Evolutionary conservation across 2,797 vertebrate species (phyloP).

Genomic region (Cryptoprocta ferox): DNA sequence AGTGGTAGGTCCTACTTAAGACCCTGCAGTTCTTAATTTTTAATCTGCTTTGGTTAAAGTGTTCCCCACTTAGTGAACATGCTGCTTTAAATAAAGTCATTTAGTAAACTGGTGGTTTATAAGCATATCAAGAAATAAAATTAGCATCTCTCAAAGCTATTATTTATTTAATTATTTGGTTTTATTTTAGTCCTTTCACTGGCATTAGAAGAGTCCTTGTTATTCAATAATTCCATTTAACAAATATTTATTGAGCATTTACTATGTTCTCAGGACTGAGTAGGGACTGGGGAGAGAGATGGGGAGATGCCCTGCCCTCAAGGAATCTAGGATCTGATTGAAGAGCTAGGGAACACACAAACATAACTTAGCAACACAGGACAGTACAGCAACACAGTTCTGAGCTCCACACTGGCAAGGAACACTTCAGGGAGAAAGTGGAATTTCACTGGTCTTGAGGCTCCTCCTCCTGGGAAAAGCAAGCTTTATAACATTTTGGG

Average conservation of each 20-base stretch:
- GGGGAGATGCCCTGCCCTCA: neutral
- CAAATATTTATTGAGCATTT: conserved; percentile 40
- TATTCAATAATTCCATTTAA: conserved; percentile 28
- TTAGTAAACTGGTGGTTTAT: neutral
- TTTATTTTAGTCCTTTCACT: neutral
- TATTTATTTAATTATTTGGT: neutral
- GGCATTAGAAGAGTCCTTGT: neutral
- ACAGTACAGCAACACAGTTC: accelerated
- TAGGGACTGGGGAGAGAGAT: neutral
- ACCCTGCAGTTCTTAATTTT: neutral
- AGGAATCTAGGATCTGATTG: neutral
- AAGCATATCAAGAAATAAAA: neutral
- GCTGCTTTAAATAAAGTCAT: neutral
- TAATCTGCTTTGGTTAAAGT: neutral
- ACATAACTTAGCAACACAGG: accelerated
- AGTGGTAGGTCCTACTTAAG: no score
- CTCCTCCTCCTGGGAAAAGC: neutral
- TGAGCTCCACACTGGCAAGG: neutral
- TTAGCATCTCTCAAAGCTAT: neutral
- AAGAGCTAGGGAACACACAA: neutral
- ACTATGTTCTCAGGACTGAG: neutral
- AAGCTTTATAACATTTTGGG: neutral
- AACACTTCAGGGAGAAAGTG: no score
- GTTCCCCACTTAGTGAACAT: neutral
- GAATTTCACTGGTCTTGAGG: neutral